Evolutionary conservation across 2,888 invertebrate genomes (phyloP), one percentile per base, ranked within the genome.

Genomic region (Autographa pulchrina): DNA sequence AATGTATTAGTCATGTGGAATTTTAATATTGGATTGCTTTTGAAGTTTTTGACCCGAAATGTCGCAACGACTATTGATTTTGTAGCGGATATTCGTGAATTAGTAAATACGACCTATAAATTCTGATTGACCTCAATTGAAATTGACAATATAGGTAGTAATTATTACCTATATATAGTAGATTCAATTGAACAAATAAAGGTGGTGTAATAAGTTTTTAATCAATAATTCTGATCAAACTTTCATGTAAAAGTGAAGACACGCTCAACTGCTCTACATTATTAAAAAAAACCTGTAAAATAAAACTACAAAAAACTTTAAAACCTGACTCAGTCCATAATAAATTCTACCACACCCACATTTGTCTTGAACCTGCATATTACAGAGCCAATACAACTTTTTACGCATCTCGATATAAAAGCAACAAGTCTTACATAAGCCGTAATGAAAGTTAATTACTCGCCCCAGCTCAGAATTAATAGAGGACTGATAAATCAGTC

Each of bases 401-500:
- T 75, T 80, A 66, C 65, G 18, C 54, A 62, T 79, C 70, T 71
- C 62, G 13, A 70, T 72, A 68, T 74, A 74, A 77, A 77, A 75
- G 74, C 70, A 82, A 81, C 74, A 74, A 77, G 80, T 74, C 72
- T 84, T 78, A 74, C 62, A 78, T 77, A 82, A 82, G 70, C 61
- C 71, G 77, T 88, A 90, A 91, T 91, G 86, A 88, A 88, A 87
- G 84, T 88, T 90, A 89, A 91, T 91, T 89, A 89, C 84, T 87
- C 75, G 78, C 83, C 78, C 75, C 78, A 75, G 85, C 86, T 85
- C 80, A 84, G 86, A 85, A 89, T 56, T 56, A 56, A 56, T 86
- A 84, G 82, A 85, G 86, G 87, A 85, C 89, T 92, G 92, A 93
- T 94, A 93, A 94, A 95, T 94, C 92, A 94, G 91, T 90, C 89